phyloP scores from a whole-genome alignment of 2,113 vertebrate genomes.

The Atlantisia rogersi region DNA sequence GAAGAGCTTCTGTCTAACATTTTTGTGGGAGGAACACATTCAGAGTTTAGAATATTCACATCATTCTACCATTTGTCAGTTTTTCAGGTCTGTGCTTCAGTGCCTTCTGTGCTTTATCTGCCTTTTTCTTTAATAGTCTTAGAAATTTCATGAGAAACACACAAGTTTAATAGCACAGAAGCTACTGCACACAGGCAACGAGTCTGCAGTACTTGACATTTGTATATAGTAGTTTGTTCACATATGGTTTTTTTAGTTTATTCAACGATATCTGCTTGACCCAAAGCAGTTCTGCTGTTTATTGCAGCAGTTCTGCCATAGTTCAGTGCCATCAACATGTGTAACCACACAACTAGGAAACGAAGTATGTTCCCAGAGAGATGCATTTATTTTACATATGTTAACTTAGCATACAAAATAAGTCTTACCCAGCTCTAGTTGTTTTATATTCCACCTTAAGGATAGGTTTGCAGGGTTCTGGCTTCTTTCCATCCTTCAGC shows the following conservation, averaged over 20 bases:
- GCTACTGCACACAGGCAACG: background rate
- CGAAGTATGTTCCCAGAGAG: background rate
- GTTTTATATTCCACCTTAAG: slow-evolving; percentile 99
- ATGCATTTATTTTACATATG: background rate
- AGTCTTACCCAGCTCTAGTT: slow-evolving; percentile 89
- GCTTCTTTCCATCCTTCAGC: slow-evolving; percentile 98
- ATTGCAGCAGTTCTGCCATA: background rate
- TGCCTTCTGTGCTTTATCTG: background rate
- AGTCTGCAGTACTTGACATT: background rate
- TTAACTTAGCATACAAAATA: background rate
- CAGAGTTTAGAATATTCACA: background rate
- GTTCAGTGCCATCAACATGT: background rate
- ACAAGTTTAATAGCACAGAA: background rate
- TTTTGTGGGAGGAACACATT: background rate
- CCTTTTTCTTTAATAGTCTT: background rate
- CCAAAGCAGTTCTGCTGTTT: background rate
- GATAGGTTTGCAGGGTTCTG: slow-evolving; percentile 98
- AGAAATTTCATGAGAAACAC: background rate
- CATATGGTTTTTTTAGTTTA: background rate
- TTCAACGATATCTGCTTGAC: background rate
- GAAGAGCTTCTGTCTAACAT: background rate
- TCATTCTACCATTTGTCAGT: background rate
- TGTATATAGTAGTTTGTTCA: background rate
- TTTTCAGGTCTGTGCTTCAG: background rate
- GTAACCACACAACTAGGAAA: background rate